A percentile compares a stretch with the other conserved stretches of the same genome.
Evolutionary conservation across 92 coral and sea anemone genomes (phyloP).

Genomic region (Heteractis magnifica): DNA sequence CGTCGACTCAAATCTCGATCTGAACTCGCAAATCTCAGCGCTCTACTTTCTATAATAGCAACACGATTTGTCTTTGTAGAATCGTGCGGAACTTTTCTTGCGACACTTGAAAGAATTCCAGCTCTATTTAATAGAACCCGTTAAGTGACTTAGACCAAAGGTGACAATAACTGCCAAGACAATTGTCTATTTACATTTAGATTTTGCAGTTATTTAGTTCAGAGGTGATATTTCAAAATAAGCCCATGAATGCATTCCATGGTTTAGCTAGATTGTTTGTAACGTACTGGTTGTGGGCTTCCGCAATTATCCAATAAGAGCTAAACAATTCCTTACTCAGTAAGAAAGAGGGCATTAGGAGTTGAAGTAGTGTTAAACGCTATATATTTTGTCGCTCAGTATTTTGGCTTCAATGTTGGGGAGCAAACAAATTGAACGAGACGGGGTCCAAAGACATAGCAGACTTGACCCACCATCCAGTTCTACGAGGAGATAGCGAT

Average conservation of each 20-base stretch:
- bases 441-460: neutral
- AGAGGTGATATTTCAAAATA: constrained; percentile 2
- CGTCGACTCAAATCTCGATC: neutral
- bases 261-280: neutral
- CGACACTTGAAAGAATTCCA: neutral
- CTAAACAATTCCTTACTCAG: neutral
- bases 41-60: neutral
- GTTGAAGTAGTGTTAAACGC: neutral
- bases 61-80: neutral
- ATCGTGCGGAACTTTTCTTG: neutral
- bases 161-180: neutral
- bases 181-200: neutral
- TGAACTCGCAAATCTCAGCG: neutral
- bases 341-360: neutral
- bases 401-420: neutral
- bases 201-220: neutral
- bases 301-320: neutral
- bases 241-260: constrained; percentile 1
- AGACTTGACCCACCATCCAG: neutral
- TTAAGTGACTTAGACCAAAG: neutral
- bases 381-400: neutral
- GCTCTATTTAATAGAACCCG: neutral
- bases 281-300: neutral
- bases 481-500: neutral
- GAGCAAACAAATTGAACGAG: neutral